Conservation (phyloP, 2,797 vertebrate species). For the Poecile montanus region DNA sequence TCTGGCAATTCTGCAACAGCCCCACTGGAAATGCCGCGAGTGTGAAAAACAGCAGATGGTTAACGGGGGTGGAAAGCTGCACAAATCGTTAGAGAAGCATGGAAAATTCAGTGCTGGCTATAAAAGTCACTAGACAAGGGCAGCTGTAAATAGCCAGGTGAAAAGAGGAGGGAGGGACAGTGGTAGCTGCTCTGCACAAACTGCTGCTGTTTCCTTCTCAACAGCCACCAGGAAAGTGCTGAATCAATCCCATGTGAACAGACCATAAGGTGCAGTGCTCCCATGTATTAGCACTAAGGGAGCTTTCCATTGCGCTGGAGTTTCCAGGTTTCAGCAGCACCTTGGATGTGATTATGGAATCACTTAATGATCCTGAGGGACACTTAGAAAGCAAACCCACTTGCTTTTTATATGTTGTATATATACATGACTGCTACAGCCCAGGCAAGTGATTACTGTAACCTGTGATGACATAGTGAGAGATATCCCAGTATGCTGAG, state of each 20-base stretch:
- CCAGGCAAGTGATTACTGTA: background rate
- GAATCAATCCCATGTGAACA: background rate
- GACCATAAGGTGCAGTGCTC: background rate
- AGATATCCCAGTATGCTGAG: background rate
- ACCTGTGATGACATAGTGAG: background rate
- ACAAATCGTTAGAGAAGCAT: background rate
- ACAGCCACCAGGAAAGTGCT: background rate
- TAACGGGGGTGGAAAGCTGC: conserved; percentile 2
- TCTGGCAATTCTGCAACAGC: background rate
- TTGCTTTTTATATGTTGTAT: background rate
- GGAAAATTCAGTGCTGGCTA: conserved; percentile 34
- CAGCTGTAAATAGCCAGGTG: conserved; percentile 6
- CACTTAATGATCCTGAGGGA: background rate
- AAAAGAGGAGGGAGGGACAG: background rate
- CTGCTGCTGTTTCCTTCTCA: background rate
- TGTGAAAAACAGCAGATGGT: conserved; percentile 57
- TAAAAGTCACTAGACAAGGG: background rate
- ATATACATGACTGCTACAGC: background rate
- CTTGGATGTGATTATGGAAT: background rate
- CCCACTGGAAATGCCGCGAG: background rate
- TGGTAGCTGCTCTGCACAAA: background rate
- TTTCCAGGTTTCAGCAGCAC: background rate
- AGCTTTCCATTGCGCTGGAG: background rate
- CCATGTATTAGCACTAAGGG: background rate
- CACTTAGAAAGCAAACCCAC: background rate